phyloP scores from a whole-genome alignment of 2,797 vertebrate species.

The Cynodonichthys magdalenae region DNA sequence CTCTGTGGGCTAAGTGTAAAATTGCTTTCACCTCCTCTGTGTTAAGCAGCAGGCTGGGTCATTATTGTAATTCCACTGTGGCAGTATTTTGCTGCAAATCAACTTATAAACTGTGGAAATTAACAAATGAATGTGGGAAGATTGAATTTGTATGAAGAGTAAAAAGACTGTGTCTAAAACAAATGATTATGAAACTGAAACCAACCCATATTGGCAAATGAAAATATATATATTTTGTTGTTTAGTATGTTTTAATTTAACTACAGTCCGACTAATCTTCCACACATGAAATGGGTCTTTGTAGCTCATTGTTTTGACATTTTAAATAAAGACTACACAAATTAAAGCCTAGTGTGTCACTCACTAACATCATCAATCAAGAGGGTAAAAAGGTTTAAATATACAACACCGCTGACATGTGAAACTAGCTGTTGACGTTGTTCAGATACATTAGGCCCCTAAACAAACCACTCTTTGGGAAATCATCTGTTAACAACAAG shows the following conservation, averaged over 20 bases:
- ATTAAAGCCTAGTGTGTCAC: conserved; percentile 47
- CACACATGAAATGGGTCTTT: conserved; percentile 28
- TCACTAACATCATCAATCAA: conserved; percentile 66
- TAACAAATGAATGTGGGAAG: conserved; percentile 49
- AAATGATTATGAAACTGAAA: conserved; percentile 32
- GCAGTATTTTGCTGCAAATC: conserved; percentile 60
- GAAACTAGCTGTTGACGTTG: conserved; percentile 69
- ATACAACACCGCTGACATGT: conserved; percentile 64
- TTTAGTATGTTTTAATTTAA: conserved; percentile 8
- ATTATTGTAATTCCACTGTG: conserved; percentile 70
- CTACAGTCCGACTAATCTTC: conserved; percentile 11
- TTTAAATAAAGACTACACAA: conserved; percentile 45
- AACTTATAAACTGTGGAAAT: conserved; percentile 61
- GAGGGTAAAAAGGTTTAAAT: conserved; percentile 56
- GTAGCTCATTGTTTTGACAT: conserved; percentile 54
- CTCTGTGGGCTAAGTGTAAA: conserved; percentile 75
- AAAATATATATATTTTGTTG: background rate
- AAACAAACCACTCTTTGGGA: conserved; percentile 65
- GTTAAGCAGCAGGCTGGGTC: conserved; percentile 69
- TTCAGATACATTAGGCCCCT: conserved; percentile 63
- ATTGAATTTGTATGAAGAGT: conserved; percentile 32
- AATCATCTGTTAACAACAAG: conserved; percentile 60
- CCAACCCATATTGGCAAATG: conserved; percentile 9
- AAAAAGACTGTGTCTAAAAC: conserved; percentile 24
- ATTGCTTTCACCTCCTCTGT: conserved; percentile 76